These are phyloP conservation scores for Plagodis pulveraria DNA, from an alignment of 2,888 invertebrate species.

Conservation along the genomic window DNA sequence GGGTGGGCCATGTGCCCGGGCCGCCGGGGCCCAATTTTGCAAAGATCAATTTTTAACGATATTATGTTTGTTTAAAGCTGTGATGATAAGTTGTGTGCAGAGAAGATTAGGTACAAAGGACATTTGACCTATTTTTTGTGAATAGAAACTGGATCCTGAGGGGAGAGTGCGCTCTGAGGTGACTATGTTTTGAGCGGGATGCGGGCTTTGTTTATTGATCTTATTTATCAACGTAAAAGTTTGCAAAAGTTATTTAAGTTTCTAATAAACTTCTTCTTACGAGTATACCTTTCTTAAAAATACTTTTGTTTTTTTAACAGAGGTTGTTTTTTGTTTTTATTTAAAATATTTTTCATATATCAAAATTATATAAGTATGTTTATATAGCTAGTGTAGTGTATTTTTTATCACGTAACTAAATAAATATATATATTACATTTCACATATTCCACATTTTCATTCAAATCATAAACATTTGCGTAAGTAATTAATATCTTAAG, in stretches of 20 bases:
- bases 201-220: slow-evolving; percentile 12
- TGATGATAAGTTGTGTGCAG: slow-evolving; percentile 50
- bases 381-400: background rate
- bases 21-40: slow-evolving; percentile 42
- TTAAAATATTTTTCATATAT: background rate
- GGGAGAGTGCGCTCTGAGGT: slow-evolving; percentile 44
- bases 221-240: slow-evolving; percentile 4
- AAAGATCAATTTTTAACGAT: slow-evolving; percentile 57
- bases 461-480: background rate
- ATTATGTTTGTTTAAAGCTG: slow-evolving; percentile 47
- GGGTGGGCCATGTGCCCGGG: slow-evolving; percentile 67
- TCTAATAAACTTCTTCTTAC: background rate
- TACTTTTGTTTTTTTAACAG: background rate
- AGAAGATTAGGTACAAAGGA: slow-evolving; percentile 47
- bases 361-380: too few species aligned
- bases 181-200: slow-evolving; percentile 45
- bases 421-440: background rate
- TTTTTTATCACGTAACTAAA: background rate
- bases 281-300: background rate
- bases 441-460: too few species aligned
- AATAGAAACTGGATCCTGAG: slow-evolving; percentile 40
- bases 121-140: slow-evolving; percentile 59
- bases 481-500: background rate
- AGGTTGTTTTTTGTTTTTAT: too few species aligned
- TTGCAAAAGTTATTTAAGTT: background rate